phyloP scores from a whole-genome alignment of 1,140 invertebrate species.

The Ceratoteleas bidentatus region DNA sequence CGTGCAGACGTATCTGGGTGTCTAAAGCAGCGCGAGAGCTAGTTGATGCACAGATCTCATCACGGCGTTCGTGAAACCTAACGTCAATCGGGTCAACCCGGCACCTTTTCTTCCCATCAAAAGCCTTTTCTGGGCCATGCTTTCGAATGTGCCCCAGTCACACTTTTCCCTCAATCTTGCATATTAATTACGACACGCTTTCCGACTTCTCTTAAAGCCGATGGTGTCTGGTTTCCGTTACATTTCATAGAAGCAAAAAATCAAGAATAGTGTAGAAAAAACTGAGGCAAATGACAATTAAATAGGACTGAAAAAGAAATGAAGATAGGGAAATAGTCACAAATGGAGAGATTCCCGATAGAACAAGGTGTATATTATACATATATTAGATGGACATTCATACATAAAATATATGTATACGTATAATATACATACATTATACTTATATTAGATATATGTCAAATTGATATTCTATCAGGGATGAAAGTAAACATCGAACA shows the following conservation, averaged over 20 bases:
- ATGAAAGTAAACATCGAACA: no score
- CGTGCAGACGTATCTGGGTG: no score
- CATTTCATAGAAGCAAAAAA: not conserved
- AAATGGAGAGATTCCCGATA: no score
- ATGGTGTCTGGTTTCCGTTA: not conserved
- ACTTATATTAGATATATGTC: no score
- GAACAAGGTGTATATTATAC: no score
- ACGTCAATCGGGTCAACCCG: slow-evolving; percentile 53
- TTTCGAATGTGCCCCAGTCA: slow-evolving; percentile 31
- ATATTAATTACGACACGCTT: slow-evolving; percentile 47
- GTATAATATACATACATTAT: no score
- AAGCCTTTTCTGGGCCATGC: slow-evolving; percentile 36
- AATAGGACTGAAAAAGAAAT: no score
- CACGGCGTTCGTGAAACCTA: slow-evolving; percentile 48
- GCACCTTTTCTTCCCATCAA: slow-evolving; percentile 37
- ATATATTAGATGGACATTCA: no score
- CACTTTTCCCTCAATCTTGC: slow-evolving; percentile 30
- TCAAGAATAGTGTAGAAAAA: not conserved
- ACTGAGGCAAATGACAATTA: no score
- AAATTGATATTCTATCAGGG: no score
- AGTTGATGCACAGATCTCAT: slow-evolving; percentile 55
- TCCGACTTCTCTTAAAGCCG: not conserved
- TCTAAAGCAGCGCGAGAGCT: slow-evolving; percentile 22
- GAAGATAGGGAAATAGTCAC: no score
- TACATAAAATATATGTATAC: no score